These are phyloP conservation scores for Pyrrhia umbra DNA, from an alignment of 2,888 invertebrate genomes.

Conservation along the genomic window DNA sequence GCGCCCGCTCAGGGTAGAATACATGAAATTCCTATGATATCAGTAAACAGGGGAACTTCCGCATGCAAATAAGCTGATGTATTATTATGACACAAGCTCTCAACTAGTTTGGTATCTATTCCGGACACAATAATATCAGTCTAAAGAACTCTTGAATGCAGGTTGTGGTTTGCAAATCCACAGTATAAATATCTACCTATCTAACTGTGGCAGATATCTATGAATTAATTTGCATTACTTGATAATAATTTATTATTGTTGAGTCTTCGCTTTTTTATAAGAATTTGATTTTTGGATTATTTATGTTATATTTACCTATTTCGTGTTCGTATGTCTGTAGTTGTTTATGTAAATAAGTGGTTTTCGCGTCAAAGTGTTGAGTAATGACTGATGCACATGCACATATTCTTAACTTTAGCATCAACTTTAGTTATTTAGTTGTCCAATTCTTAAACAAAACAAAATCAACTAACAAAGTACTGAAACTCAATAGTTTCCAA, in stretches of 20 bases:
- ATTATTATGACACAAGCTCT: constrained; percentile 44
- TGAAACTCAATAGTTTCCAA: no score
- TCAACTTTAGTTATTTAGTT: no score
- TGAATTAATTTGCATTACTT: not conserved
- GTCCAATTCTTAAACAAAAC: no score
- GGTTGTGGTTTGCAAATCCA: constrained; percentile 12
- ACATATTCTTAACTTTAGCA: no score
- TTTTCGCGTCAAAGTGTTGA: no score
- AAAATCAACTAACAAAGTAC: no score
- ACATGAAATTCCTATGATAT: constrained; percentile 45
- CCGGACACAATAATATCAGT: not conserved
- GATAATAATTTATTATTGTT: not conserved
- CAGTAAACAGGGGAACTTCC: constrained; percentile 40
- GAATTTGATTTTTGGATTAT: not conserved
- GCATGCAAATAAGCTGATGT: constrained; percentile 30
- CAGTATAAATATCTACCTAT: no score
- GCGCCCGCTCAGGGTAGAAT: constrained; percentile 25
- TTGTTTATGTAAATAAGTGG: no score
- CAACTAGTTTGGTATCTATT: constrained; percentile 32
- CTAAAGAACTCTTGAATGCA: constrained; percentile 1
- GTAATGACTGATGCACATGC: no score
- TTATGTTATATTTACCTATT: not conserved
- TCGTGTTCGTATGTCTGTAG: no score
- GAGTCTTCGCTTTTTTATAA: not conserved
- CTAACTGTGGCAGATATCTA: no score